phyloP scores from a whole-genome alignment of 2,797 vertebrate genomes.

The Pelochelys cantorii region DNA sequence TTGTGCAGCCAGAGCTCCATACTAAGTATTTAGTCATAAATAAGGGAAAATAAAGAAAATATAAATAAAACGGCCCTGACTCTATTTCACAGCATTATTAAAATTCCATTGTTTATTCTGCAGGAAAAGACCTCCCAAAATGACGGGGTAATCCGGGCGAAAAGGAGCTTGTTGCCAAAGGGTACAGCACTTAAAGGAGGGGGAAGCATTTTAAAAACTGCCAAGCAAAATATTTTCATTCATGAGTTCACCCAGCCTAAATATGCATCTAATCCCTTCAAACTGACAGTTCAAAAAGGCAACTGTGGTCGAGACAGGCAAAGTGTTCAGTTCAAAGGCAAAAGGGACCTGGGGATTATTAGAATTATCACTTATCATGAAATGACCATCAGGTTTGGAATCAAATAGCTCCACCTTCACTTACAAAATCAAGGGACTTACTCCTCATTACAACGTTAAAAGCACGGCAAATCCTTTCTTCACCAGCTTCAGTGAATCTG shows the following conservation, averaged over 20 bases:
- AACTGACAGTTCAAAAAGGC: slow-evolving; percentile 87
- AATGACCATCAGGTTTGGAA: slow-evolving; percentile 82
- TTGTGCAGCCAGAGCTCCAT: slow-evolving; percentile 56
- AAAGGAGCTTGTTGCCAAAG: slow-evolving; percentile 73
- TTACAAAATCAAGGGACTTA: slow-evolving; percentile 48
- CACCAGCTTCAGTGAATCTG: background rate
- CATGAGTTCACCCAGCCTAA: slow-evolving; percentile 92
- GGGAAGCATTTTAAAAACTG: slow-evolving; percentile 78
- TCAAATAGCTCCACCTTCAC: slow-evolving; percentile 41
- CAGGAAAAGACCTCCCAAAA: slow-evolving; percentile 71
- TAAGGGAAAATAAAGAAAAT: slow-evolving; percentile 62
- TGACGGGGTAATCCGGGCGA: slow-evolving; percentile 72
- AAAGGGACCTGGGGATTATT: slow-evolving; percentile 87
- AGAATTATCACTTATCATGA: slow-evolving; percentile 86
- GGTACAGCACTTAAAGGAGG: slow-evolving; percentile 64
- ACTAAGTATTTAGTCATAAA: slow-evolving; percentile 67
- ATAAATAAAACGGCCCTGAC: slow-evolving; percentile 68
- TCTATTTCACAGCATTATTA: slow-evolving; percentile 72
- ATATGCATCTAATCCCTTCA: slow-evolving; percentile 91
- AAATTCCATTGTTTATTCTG: slow-evolving; percentile 77
- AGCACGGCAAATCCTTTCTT: slow-evolving; percentile 34
- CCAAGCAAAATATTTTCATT: slow-evolving; percentile 89
- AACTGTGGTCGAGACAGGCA: slow-evolving; percentile 83
- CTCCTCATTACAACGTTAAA: slow-evolving; percentile 15
- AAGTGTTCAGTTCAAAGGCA: slow-evolving; percentile 89